These are phyloP conservation scores for Zaprionus capensis DNA, from an alignment of 1,140 invertebrate genomes.

Conservation along the genomic window DNA sequence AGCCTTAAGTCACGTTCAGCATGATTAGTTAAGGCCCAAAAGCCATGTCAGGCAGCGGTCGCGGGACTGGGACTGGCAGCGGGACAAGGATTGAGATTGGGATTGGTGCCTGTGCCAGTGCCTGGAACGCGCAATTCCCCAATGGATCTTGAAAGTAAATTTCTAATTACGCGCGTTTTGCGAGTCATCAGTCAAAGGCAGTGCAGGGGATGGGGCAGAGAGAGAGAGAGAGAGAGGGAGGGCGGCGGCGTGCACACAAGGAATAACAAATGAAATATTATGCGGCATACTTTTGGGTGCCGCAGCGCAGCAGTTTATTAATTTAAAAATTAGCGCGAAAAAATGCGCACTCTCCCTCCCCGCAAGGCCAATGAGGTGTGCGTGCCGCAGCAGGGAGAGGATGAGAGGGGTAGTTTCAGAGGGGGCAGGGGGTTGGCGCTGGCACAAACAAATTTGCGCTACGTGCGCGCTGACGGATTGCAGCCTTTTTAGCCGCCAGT, in stretches of 20 bases:
- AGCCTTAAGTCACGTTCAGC: conserved; percentile 78
- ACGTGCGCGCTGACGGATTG: conserved; percentile 79
- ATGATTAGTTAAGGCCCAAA: conserved; percentile 78
- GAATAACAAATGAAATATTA: conserved; percentile 82
- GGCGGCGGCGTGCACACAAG: conserved; percentile 50
- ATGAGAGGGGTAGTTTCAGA: background rate
- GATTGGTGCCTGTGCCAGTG: background rate
- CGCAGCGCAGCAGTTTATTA: conserved; percentile 75
- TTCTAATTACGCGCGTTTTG: conserved; percentile 82
- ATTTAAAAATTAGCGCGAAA: conserved; percentile 80
- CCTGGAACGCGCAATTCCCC: conserved; percentile 67
- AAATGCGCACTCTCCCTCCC: conserved; percentile 44
- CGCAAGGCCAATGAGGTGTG: background rate
- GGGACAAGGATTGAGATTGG: conserved; percentile 4
- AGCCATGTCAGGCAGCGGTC: conserved; percentile 69
- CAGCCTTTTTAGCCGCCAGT: conserved; percentile 76
- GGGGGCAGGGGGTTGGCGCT: background rate
- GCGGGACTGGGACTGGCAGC: conserved; percentile 28
- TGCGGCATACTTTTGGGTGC: conserved; percentile 76
- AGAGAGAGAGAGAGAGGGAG: background rate
- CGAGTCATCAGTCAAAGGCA: conserved; percentile 80
- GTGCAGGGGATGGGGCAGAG: background rate
- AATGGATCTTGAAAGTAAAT: conserved; percentile 83
- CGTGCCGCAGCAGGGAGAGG: background rate
- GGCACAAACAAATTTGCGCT: conserved; percentile 71